Base-by-base conservation (phyloP, 35 echinoderm and acorn worm species). In the Heliocidaris tuberculata region DNA sequence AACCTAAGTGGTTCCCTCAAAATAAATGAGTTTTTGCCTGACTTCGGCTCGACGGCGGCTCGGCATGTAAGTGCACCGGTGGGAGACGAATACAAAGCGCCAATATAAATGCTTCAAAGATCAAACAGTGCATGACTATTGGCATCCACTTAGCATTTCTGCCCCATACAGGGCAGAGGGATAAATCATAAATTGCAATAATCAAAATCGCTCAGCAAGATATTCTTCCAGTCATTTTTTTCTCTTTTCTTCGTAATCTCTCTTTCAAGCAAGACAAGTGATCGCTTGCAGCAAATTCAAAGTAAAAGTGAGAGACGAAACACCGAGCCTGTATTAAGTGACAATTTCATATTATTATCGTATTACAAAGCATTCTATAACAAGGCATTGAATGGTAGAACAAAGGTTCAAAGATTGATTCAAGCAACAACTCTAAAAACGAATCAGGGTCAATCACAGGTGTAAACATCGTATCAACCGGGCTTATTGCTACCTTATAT, bases 1-100 rank as follows among this genome's bases (percentile, higher is more conserved):
- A 78, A 78, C 65, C 19, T 78, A 78, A 78, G 65, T 78, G 65
- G 65, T 78, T 78, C 65, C 65, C 65, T 78, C 19, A 21, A 78
- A 78, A 78, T 78, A 78, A 78, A 78, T 78, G 65, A 78, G 65
- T n/a, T 78, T 78, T 78, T 78, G 65, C 65, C 65, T 24, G 65
- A 78, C 15, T 78, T n/a, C 27, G 65, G 65, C 65, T 78, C 65
- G 7, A 24, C 27, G 65, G 17, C 24, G 1, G 8, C 15, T 78
- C 65, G 4, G 65, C 65, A 78, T 78, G 65, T n/a, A 78, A 78
- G 65, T n/a, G 27, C 17, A 6, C 65, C 65, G 21, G 65, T 78
- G 65, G 65, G 65, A 78, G 65, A 21, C 15, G 19, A n/a, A n/a
- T 21, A 78, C 65, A 78, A 3, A n/a, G 65, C 21, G 65, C 0